Conservation (phyloP, 2,113 vertebrate genomes). For the Indicator maculatus region DNA sequence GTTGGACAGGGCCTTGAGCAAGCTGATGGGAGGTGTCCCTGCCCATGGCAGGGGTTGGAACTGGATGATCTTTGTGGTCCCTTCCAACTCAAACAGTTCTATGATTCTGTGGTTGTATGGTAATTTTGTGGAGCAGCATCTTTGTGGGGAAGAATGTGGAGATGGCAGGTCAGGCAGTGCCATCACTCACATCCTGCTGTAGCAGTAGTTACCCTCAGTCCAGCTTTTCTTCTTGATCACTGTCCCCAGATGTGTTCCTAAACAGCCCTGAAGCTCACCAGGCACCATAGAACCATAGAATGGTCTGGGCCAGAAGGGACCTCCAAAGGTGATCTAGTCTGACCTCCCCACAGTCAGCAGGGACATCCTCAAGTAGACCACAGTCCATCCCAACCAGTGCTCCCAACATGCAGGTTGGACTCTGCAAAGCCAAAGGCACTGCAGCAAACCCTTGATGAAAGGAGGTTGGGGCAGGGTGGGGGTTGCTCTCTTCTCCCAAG, state of each 20-base stretch:
- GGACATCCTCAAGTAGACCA: too few relatives aligned
- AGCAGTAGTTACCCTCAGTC: neutral
- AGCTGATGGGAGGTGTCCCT: too few relatives aligned
- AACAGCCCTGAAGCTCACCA: neutral
- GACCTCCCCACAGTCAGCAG: too few relatives aligned
- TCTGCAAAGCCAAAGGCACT: neutral
- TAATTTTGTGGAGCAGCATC: neutral
- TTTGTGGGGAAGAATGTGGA: neutral
- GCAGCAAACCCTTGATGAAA: neutral
- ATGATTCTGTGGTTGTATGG: neutral
- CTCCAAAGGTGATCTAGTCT: too few relatives aligned
- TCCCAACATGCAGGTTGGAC: neutral
- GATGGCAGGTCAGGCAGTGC: neutral
- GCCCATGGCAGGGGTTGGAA: too few relatives aligned
- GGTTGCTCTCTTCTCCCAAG: too few relatives aligned
- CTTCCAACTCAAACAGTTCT: too few relatives aligned
- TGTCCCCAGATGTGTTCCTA: neutral
- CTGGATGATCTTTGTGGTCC: too few relatives aligned
- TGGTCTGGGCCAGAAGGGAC: too few relatives aligned
- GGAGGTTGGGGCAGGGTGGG: too few relatives aligned
- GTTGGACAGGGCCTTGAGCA: too few relatives aligned
- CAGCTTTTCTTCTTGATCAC: neutral
- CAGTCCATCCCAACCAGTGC: neutral
- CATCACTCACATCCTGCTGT: neutral
- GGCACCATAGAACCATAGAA: accelerated